These are phyloP conservation scores for Strix occidentalis DNA, from an alignment of 2,797 vertebrate species.

Conservation along the genomic window DNA sequence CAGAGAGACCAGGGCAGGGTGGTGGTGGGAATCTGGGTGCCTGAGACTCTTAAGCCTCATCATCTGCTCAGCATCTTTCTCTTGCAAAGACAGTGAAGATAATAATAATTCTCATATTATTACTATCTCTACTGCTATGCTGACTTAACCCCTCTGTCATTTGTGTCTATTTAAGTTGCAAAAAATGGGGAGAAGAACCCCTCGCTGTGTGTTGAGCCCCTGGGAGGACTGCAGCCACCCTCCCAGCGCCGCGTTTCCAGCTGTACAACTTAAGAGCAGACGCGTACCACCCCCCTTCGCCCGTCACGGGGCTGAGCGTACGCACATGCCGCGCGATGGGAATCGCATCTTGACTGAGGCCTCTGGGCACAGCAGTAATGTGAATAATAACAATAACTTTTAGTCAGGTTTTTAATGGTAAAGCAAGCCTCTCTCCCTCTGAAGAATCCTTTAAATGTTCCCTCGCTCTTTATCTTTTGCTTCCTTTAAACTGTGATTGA, in stretches of 20 bases:
- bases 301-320: not conserved
- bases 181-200: not conserved
- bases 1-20: not conserved
- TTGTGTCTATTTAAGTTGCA: not conserved
- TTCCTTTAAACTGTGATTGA: slow-evolving; percentile 57
- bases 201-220: not conserved
- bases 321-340: rapidly evolving
- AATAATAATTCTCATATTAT: no score
- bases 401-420: not conserved
- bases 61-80: not conserved
- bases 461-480: slow-evolving; percentile 42
- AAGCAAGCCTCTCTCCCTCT: not conserved
- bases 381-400: not conserved
- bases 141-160: not conserved
- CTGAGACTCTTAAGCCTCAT: not conserved
- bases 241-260: not conserved
- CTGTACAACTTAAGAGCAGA: not conserved
- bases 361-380: not conserved
- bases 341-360: not conserved
- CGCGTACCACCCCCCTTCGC: not conserved
- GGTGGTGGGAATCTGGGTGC: not conserved
- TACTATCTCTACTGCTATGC: not conserved
- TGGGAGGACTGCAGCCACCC: not conserved
- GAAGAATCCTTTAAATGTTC: slow-evolving; percentile 25
- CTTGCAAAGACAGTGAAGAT: not conserved